Conservation (phyloP, 2,888 invertebrate species). For the Anthoptus insignis region DNA sequence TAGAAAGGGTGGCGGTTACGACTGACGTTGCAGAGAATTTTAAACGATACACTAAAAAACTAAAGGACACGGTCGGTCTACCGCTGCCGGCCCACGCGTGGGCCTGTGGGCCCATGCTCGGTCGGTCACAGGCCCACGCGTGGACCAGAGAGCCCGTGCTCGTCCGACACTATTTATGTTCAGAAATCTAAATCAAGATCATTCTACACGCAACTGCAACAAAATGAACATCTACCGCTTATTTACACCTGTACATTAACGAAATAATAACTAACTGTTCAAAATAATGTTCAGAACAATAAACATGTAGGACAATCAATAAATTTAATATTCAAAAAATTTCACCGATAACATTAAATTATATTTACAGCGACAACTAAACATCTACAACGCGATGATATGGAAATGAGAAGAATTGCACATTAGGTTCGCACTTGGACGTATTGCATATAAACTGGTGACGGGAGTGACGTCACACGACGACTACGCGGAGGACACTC, state of each 20-base stretch:
- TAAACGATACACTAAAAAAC: slow-evolving; percentile 40
- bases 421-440: slow-evolving; percentile 81
- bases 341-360: slow-evolving; percentile 76
- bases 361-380: slow-evolving; percentile 84
- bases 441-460: slow-evolving; percentile 72
- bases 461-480: slow-evolving; percentile 55
- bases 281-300: slow-evolving; percentile 81
- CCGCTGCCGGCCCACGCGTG: slow-evolving; percentile 17
- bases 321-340: slow-evolving; percentile 73
- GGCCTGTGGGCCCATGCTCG: too few relatives aligned
- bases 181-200: slow-evolving; percentile 47
- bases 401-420: slow-evolving; percentile 85
- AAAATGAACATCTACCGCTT: slow-evolving; percentile 68
- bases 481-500: too few relatives aligned
- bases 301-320: slow-evolving; percentile 74
- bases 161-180: slow-evolving; percentile 34
- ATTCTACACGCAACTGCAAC: slow-evolving; percentile 62
- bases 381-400: slow-evolving; percentile 81
- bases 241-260: slow-evolving; percentile 85
- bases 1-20: slow-evolving; percentile 60
- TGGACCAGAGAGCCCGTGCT: too few relatives aligned
- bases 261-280: slow-evolving; percentile 78
- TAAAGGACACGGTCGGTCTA: slow-evolving; percentile 21
- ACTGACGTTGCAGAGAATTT: slow-evolving; percentile 52
- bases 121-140: slow-evolving; percentile 27